Evolutionary conservation across 2,888 invertebrate species (phyloP), one percentile per base, ranked within the genome.

Genomic region (Notocelia uddmanniana): DNA sequence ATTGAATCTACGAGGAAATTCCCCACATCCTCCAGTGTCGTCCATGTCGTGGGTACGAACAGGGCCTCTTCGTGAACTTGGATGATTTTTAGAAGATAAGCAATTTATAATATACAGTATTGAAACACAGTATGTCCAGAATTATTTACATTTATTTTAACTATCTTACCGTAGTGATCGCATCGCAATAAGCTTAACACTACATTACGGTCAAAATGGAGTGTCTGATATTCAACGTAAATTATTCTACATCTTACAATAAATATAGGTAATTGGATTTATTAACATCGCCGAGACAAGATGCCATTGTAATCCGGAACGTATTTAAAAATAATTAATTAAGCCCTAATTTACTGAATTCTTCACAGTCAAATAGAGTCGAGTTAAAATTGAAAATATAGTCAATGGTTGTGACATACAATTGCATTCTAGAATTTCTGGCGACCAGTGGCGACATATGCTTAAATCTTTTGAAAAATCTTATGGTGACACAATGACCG

Each of bases 141-240:
- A 69, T 78, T 69, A 89, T 89, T 85, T 89, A 90, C 89, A 89
- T 89, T 89, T 89, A 81, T 80, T 74, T 58, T 54, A 64, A 64
- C 64, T 74, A 66, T 72, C 68, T 68, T 60, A 68, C 54, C 60
- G 68, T 60, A 74, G 57, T 68, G 67, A 68, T 71, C 63, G 68
- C 59, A 64, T 69, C 54, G 59, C 64, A 69, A 41, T 23, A 73
- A 69, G 66, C 62, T 63, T 31, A 58, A 52, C 60, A 76, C 75
- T 77, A 75, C 76, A 74, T 74, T 80, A 76, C 78, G 79, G 83
- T 80, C 82, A 79, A 81, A 80, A 81, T 71, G 66, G 71, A 71
- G 71, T 67, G 71, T 62, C 55, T 62, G 72, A 68, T 34, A 62
- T 62, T 68, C 72, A 72, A 62, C 75, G 80, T 78, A 80, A 80